Evolutionary conservation across 2,888 invertebrate genomes (phyloP).

Genomic region (Nycteola revayana): DNA sequence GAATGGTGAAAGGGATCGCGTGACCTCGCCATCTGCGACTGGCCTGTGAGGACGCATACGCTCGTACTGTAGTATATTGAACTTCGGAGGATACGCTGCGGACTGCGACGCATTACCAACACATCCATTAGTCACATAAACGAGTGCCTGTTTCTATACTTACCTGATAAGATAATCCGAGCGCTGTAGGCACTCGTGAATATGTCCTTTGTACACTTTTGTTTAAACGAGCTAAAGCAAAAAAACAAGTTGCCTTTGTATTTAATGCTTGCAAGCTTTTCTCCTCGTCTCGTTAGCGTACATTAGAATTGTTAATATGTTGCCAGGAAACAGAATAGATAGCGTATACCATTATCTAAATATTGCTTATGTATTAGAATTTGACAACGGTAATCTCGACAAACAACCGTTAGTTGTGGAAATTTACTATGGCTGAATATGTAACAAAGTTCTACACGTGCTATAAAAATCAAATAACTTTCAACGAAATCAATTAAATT

Average conservation of each 20-base stretch:
- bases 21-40: slow-evolving; percentile 66
- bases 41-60: slow-evolving; percentile 45
- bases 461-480: too few relatives aligned
- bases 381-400: slow-evolving; percentile 43
- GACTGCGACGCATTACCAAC: slow-evolving; percentile 32
- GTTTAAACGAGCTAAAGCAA: too few relatives aligned
- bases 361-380: slow-evolving; percentile 47
- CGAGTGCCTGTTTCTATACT: slow-evolving; percentile 29
- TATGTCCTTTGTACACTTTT: slow-evolving; percentile 1
- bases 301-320: slow-evolving; percentile 38
- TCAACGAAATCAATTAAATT: too few relatives aligned
- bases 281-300: slow-evolving; percentile 11
- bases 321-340: slow-evolving; percentile 27
- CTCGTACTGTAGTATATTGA: slow-evolving; percentile 50
- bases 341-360: slow-evolving; percentile 33
- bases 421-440: slow-evolving; percentile 36
- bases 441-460: slow-evolving; percentile 21
- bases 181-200: background rate
- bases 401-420: slow-evolving; percentile 45
- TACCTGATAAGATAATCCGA: slow-evolving; percentile 32
- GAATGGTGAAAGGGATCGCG: slow-evolving; percentile 71
- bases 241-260: background rate
- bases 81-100: slow-evolving; percentile 41
- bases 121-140: slow-evolving; percentile 32
- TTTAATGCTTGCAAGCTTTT: slow-evolving; percentile 6